Evolutionary conservation across 2,797 vertebrate species (phyloP).

Genomic region (Syngnathus rostellatus): DNA sequence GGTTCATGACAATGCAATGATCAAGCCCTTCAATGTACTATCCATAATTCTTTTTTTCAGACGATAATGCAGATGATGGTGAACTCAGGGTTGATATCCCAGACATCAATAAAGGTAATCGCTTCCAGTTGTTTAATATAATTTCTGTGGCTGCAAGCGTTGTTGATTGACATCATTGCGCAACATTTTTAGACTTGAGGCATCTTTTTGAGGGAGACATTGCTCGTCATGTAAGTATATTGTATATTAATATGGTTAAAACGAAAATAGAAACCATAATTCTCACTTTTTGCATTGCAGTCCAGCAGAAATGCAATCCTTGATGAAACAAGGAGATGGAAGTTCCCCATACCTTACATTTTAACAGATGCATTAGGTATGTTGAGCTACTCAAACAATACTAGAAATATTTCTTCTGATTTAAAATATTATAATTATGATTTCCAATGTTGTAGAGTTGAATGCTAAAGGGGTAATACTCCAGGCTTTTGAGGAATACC

Average conservation of each 20-base stretch:
- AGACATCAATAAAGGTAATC: constrained; percentile 78
- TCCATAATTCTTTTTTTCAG: constrained; percentile 34
- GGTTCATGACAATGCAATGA: constrained; percentile 12
- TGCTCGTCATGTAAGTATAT: constrained; percentile 70
- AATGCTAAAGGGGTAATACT: constrained; percentile 92
- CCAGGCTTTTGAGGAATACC: constrained; percentile 82
- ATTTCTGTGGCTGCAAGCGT: background rate
- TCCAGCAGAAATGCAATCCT: constrained; percentile 71
- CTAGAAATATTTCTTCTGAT: background rate
- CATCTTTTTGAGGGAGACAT: constrained; percentile 87
- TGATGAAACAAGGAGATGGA: constrained; percentile 72
- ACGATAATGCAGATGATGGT: constrained; percentile 50
- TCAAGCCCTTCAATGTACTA: background rate
- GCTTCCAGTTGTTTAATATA: background rate
- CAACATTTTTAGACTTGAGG: constrained; percentile 61
- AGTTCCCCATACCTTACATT: constrained; percentile 84
- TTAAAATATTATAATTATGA: background rate
- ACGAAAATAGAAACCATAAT: constrained; percentile 10
- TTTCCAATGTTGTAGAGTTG: constrained; percentile 61
- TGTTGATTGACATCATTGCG: background rate
- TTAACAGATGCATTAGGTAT: constrained; percentile 81
- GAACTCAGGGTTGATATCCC: constrained; percentile 76
- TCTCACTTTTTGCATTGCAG: constrained; percentile 36
- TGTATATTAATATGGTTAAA: background rate
- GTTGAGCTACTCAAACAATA: background rate